Evolutionary conservation across 2,888 invertebrate species (phyloP), one percentile per base, ranked within the genome.

Genomic region (Troides oblongomaculatus): DNA sequence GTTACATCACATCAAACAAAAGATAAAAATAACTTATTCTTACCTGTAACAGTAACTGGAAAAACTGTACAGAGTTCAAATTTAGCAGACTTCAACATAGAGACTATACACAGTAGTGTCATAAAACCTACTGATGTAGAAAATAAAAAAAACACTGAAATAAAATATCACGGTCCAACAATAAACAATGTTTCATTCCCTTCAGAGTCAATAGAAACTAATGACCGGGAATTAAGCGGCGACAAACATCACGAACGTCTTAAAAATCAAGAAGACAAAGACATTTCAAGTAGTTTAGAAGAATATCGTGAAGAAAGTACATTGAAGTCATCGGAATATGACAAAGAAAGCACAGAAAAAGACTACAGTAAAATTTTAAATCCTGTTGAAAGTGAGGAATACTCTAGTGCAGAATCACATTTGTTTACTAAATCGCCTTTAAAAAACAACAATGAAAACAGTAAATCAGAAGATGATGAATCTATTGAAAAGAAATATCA

Each of bases 41-140:
- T 72, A 23, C 72, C 74, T 1, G 66, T 62, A 62, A 60, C 36
- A 25, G 72, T 66, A 59, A 71, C 70, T 23, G 71, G 69, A 43
- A 82, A 81, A 53, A 73, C 79, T 50, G 81, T 89, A 30, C 81
- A 84, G 73, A 76, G 75, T 50, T 79, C 83, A 4, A 78, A 83
- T 63, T 77, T 91, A 77, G 90, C 89, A 57, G 85, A 90, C 77
- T 90, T 88, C 71, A 84, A 85, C 65, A 86, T 90, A 66, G 83
- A 88, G 78, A 87, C 89, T 1, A 73, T 83, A 56, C 91, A 91
- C 74, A 78, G 77, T 21, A 74, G 73, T 64, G 66, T 64, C n/a
- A 57, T 65, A 62, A 71, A 74, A 57, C 67, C 72, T 53, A 56
- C 43, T 57, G 72, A 70, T 62, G 62, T 65, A 56, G 59, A 71